phyloP scores from a whole-genome alignment of 2,888 invertebrate genomes.

The Hirudinaria manillensis region DNA sequence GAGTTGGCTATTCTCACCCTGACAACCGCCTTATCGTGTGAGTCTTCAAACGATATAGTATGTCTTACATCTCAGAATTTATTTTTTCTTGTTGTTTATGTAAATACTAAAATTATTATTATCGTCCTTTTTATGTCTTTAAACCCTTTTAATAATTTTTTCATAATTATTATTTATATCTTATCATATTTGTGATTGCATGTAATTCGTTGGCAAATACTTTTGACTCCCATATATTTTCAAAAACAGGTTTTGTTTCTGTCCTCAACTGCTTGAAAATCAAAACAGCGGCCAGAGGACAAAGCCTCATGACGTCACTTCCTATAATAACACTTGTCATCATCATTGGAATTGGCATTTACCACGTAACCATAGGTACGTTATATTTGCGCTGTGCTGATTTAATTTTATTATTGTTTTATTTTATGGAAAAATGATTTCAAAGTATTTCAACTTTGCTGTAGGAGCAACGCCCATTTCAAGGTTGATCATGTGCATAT shows the following conservation, averaged over 20 bases:
- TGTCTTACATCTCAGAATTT: no score
- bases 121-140: not conserved
- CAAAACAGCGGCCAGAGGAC: constrained; percentile 46
- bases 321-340: constrained; percentile 53
- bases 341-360: constrained; percentile 81
- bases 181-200: no score
- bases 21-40: constrained; percentile 38
- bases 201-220: no score
- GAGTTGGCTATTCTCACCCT: constrained; percentile 43
- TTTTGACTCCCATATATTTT: not conserved
- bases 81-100: no score
- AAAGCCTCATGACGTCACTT: constrained; percentile 45
- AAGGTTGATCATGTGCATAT: no score
- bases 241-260: constrained; percentile 37
- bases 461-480: not conserved
- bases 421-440: no score
- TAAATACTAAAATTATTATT: no score
- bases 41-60: not conserved
- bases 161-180: not conserved
- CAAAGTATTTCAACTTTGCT: not conserved
- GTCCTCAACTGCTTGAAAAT: constrained; percentile 47
- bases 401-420: no score
- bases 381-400: no score
- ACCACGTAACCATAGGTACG: constrained; percentile 72
- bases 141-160: not conserved